A percentile compares a stretch with the other conserved stretches of the same genome.
Evolutionary conservation across 2,888 invertebrate genomes (phyloP).

Genomic region (Halictus ligatus): DNA sequence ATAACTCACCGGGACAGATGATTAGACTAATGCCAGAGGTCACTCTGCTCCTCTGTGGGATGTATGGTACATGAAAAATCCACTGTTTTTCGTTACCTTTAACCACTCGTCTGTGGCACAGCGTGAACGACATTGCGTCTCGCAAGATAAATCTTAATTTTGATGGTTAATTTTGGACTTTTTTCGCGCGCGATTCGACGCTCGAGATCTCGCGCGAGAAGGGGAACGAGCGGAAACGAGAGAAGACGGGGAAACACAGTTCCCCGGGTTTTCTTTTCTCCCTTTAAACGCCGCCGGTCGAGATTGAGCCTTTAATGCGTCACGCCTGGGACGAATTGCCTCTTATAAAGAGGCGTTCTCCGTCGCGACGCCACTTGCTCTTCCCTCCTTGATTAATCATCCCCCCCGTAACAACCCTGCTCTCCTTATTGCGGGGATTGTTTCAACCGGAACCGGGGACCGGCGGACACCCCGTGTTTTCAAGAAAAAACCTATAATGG

Average conservation of each 20-base stretch:
- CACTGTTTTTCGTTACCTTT: no score
- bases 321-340: constrained; percentile 77
- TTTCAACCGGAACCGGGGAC: constrained; percentile 1
- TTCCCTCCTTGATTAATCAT: constrained; percentile 47
- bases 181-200: not conserved
- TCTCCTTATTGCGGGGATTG: constrained; percentile 23
- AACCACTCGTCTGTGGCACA: no score
- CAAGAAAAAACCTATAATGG: constrained; percentile 5
- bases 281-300: constrained; percentile 41
- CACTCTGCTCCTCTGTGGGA: no score
- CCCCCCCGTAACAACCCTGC: constrained; percentile 14
- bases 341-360: constrained; percentile 71
- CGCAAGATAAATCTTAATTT: no score
- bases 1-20: no score
- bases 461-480: not conserved
- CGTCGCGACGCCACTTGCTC: constrained; percentile 44
- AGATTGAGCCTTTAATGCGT: constrained; percentile 73
- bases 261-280: not conserved
- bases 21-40: no score
- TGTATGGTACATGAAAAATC: no score
- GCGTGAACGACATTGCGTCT: no score
- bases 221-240: not conserved
- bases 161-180: no score
- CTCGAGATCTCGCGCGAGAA: not conserved
- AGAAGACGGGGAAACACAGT: constrained; percentile 31